Conservation (phyloP, 2,797 vertebrate genomes). For the Capromys pilorides region DNA sequence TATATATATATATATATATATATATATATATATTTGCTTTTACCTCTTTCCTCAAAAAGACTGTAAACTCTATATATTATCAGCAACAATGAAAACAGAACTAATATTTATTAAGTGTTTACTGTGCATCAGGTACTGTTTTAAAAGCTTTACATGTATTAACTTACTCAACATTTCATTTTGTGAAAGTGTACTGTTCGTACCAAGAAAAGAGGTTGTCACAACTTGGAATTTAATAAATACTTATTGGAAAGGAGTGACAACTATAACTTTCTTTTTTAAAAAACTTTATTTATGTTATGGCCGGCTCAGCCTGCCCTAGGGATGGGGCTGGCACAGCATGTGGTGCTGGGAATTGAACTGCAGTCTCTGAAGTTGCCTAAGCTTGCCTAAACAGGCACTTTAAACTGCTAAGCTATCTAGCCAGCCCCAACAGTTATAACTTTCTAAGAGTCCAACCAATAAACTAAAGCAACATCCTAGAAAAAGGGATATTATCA, state of each 20-base stretch:
- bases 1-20: too few species aligned
- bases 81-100: not conserved
- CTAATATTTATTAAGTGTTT: not conserved
- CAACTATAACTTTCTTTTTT: not conserved
- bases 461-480: conserved; percentile 49
- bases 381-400: too few species aligned
- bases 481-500: not conserved
- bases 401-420: too few species aligned
- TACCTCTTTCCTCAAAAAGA: not conserved
- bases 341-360: too few species aligned
- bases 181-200: not conserved
- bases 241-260: conserved; percentile 17
- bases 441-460: not conserved
- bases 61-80: not conserved
- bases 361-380: too few species aligned
- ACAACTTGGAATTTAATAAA: conserved; percentile 45
- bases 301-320: too few species aligned
- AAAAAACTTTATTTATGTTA: too few species aligned
- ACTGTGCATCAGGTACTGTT: not conserved
- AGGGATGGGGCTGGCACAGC: too few species aligned
- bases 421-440: not conserved
- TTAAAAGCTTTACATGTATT: conserved; percentile 22
- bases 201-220: not conserved
- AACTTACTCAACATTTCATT: conserved; percentile 17
- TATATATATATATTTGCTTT: not conserved